These are phyloP conservation scores for Delichon dasypus DNA, from an alignment of 2,797 vertebrate species.

Conservation along the genomic window DNA sequence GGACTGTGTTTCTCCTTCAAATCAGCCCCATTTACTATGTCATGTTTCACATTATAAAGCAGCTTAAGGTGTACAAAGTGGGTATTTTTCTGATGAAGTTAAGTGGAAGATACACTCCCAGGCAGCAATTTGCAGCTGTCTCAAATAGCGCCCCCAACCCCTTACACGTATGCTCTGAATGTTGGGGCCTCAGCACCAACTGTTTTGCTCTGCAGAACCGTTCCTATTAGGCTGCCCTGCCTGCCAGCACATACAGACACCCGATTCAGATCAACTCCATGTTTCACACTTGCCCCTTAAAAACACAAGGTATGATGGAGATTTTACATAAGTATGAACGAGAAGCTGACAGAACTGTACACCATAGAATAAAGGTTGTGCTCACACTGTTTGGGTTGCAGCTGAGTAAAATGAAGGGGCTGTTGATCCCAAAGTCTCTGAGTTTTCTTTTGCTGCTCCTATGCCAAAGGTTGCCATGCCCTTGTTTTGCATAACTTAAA, in stretches of 20 bases:
- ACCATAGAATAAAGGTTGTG: background rate
- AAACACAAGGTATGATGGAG: background rate
- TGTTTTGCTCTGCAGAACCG: background rate
- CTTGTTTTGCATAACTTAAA: background rate
- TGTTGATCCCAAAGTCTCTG: background rate
- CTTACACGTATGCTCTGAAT: rapidly evolving
- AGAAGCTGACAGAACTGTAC: background rate
- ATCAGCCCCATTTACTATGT: background rate
- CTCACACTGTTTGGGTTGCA: background rate
- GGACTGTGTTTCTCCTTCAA: background rate
- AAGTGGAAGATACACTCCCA: background rate
- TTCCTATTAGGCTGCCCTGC: background rate
- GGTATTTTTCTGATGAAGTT: background rate
- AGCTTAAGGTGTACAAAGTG: background rate
- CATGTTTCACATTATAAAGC: background rate
- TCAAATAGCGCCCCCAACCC: background rate
- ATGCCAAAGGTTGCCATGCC: background rate
- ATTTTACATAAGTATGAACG: background rate
- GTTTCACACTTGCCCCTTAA: background rate
- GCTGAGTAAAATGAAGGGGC: conserved; percentile 7
- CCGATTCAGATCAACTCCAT: background rate
- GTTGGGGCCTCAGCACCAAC: background rate
- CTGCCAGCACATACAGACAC: background rate
- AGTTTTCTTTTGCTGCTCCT: background rate
- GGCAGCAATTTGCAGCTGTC: background rate